Evolutionary conservation across 2,113 vertebrate genomes (phyloP).

Genomic region (Dicentrarchus labrax): DNA sequence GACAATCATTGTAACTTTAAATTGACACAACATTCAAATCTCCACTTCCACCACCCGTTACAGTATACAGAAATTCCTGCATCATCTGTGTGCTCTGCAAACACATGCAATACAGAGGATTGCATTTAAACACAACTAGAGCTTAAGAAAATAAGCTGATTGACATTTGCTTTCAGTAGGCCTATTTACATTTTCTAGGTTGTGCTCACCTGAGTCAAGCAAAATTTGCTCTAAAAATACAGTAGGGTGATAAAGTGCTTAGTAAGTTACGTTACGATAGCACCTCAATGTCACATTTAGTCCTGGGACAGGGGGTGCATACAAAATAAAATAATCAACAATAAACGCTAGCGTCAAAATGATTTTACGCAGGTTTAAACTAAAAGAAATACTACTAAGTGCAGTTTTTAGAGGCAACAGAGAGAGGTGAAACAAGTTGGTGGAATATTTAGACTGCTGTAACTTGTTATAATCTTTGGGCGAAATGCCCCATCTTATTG

Average conservation of each 20-base stretch:
- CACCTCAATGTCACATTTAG: slow-evolving; percentile 50
- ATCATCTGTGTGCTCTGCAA: slow-evolving; percentile 34
- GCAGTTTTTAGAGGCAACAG: slow-evolving; percentile 38
- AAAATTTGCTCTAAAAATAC: slow-evolving; percentile 60
- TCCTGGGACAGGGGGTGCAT: slow-evolving; percentile 59
- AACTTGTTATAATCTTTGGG: not conserved
- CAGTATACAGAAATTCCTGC: slow-evolving; percentile 53
- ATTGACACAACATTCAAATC: slow-evolving; percentile 55
- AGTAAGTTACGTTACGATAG: slow-evolving; percentile 41
- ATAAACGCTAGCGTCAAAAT: slow-evolving; percentile 7
- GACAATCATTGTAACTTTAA: slow-evolving; percentile 45
- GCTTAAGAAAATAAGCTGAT: slow-evolving; percentile 48
- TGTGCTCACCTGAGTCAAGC: slow-evolving; percentile 33
- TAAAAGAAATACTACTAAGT: slow-evolving; percentile 23
- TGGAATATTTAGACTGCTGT: not conserved
- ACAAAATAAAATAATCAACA: slow-evolving; percentile 43
- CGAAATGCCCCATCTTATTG: not conserved
- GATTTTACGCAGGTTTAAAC: slow-evolving; percentile 16
- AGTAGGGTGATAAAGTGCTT: slow-evolving; percentile 80
- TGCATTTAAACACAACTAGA: slow-evolving; percentile 44
- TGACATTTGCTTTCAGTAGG: slow-evolving; percentile 35
- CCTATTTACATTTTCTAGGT: slow-evolving; percentile 20
- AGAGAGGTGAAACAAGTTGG: slow-evolving; percentile 8
- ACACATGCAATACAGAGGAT: slow-evolving; percentile 22
- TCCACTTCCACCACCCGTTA: slow-evolving; percentile 59